Percentiles rank a stretch among this genome's conserved stretches.
phyloP scores from a whole-genome alignment of 2,113 vertebrate genomes.

The Entelurus aequoreus region DNA sequence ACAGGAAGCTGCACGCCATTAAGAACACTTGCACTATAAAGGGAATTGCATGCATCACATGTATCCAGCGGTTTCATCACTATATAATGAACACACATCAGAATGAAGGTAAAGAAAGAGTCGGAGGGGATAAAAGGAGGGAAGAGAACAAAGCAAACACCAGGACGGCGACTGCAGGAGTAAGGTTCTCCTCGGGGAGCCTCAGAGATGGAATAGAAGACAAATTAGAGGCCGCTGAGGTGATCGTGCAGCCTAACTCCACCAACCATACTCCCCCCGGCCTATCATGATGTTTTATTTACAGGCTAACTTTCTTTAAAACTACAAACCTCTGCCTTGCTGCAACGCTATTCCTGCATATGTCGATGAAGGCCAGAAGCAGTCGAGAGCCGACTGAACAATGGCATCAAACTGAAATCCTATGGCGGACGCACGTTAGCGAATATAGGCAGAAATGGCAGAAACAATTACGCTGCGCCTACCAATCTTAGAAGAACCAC shows the following conservation, averaged over 20 bases:
- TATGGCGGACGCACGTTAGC: slow-evolving; percentile 53
- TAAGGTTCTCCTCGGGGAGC: slow-evolving; percentile 49
- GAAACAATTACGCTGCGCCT: too few relatives aligned
- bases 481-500: too few relatives aligned
- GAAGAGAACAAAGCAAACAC: slow-evolving; percentile 44
- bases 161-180: slow-evolving; percentile 42
- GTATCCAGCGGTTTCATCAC: background rate
- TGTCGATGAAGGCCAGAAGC: slow-evolving; percentile 41
- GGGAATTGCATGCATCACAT: background rate
- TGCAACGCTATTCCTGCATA: slow-evolving; percentile 29
- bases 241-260: slow-evolving; percentile 50
- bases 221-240: slow-evolving; percentile 55
- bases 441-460: slow-evolving; percentile 15
- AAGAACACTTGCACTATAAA: slow-evolving; percentile 7
- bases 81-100: background rate
- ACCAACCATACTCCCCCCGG: slow-evolving; percentile 1
- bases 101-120: slow-evolving; percentile 12
- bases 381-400: slow-evolving; percentile 59
- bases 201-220: slow-evolving; percentile 42
- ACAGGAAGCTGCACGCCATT: slow-evolving; percentile 14
- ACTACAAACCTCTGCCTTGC: slow-evolving; percentile 12
- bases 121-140: slow-evolving; percentile 10
- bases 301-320: slow-evolving; percentile 33
- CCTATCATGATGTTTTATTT: slow-evolving; percentile 27
- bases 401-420: slow-evolving; percentile 69